Evolutionary conservation across 2,888 invertebrate genomes (phyloP), one percentile per base, ranked within the genome.

Genomic region (Brachypterus glaber): DNA sequence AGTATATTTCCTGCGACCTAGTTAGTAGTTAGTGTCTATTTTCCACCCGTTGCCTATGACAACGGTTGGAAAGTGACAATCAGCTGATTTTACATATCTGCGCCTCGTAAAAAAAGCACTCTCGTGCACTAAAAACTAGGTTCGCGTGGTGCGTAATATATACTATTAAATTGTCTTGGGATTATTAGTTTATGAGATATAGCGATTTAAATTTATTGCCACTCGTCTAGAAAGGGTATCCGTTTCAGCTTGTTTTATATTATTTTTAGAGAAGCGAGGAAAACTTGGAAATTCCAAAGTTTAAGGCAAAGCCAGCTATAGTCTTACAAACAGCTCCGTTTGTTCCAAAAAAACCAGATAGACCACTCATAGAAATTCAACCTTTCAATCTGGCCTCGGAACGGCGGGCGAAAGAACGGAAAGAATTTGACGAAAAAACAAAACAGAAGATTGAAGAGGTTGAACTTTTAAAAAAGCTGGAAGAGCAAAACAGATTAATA

Each of bases 261-360:
- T 35, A 2, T 30, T 46, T 47, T 3, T 64, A 48, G 64, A 67
- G 50, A 60, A 67, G 48, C 60, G 67, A 53, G 43, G 63, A 49
- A 40, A 52, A 37, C 41, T 53, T 39, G 45, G 54, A n/a, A n/a
- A n/a, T 37, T 52, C 54, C 14, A 21, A 46, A 50, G 16, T 82
- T 82, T 63, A 77, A 76, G 59, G 82, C 83, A 2, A 67, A 68
- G 33, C 74, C 77, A 14, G 67, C 77, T 0, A 58, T 57, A n/a
- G 78, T 81, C 2, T 60, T 81, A 1, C 66, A 72, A 33, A 75
- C 74, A 50, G 70, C 76, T 49, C 81, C 82, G 1, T 82, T 82
- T 53, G 69, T 74, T 36, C 80, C 82, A 3, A 64, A 71, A 16
- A 68, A 70, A 37, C 61, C 67, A 12, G 61, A 66, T 13, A 60